These are phyloP conservation scores for Sebastes flavidus DNA, from an alignment of 2,797 vertebrate genomes.

Conservation along the genomic window DNA sequence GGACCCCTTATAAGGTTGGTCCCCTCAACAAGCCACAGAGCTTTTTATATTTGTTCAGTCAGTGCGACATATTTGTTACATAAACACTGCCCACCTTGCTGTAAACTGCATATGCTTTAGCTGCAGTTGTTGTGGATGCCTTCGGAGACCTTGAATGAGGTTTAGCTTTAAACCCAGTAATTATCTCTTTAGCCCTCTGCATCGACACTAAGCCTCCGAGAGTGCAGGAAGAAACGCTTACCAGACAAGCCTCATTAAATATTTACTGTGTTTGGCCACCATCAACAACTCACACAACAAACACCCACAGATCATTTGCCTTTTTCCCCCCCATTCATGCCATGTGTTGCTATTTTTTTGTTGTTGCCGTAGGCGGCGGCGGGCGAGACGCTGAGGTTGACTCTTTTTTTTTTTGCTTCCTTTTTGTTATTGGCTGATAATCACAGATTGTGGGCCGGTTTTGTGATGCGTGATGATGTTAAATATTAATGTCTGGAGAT, in stretches of 20 bases:
- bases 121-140: conserved; percentile 26
- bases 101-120: conserved; percentile 9
- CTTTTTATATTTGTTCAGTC: conserved; percentile 6
- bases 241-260: conserved; percentile 76
- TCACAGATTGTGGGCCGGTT: conserved; percentile 38
- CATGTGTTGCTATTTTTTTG: conserved; percentile 23
- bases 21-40: not conserved
- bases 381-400: conserved; percentile 5
- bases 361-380: not conserved
- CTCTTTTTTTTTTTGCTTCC: not conserved
- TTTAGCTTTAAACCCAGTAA: conserved; percentile 66
- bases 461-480: conserved; percentile 64
- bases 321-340: conserved; percentile 8
- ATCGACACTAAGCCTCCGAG: conserved; percentile 64
- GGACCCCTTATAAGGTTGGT: not conserved
- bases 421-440: conserved; percentile 61
- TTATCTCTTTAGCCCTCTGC: conserved; percentile 72
- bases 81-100: conserved; percentile 21
- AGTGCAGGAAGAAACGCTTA: conserved; percentile 61
- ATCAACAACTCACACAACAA: conserved; percentile 72
- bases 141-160: conserved; percentile 64
- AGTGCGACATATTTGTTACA: conserved; percentile 11
- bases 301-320: conserved; percentile 58
- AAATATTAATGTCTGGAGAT: conserved; percentile 81
- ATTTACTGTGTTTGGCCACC: conserved; percentile 76